Evolutionary conservation across 2,888 invertebrate species (phyloP).

Genomic region (Laspeyria flexula): DNA sequence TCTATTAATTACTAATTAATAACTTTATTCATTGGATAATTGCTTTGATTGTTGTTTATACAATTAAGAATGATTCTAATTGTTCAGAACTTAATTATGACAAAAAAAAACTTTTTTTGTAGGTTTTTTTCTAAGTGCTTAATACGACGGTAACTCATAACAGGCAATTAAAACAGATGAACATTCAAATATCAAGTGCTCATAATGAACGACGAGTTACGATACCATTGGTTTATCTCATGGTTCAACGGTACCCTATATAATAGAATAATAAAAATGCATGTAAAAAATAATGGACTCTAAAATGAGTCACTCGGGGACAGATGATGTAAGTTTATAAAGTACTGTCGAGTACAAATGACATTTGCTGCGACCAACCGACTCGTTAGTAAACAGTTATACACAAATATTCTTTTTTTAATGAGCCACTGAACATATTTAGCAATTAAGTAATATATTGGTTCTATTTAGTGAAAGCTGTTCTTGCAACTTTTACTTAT

Average conservation of each 20-base stretch:
- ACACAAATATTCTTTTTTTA: constrained; percentile 36
- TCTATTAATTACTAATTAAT: too few species aligned
- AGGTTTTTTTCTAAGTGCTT: too few species aligned
- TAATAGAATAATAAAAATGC: constrained; percentile 9
- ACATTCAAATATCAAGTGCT: not conserved
- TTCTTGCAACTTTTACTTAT: constrained; percentile 41
- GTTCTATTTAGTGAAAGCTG: constrained; percentile 46
- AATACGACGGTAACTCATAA: not conserved
- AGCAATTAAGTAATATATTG: constrained; percentile 45
- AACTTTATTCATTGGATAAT: too few species aligned
- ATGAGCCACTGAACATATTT: constrained; percentile 45
- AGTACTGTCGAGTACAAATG: constrained; percentile 22
- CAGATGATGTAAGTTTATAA: constrained; percentile 45
- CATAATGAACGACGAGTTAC: not conserved
- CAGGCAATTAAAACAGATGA: not conserved
- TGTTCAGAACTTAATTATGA: too few species aligned
- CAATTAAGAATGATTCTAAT: too few species aligned
- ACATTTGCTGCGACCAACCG: constrained; percentile 33
- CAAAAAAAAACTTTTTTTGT: too few species aligned
- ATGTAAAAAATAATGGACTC: constrained; percentile 40
- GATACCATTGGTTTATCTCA: not conserved
- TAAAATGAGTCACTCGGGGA: constrained; percentile 42
- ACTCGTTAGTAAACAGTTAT: constrained; percentile 54
- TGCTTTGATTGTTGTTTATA: too few species aligned
- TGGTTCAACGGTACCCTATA: not conserved